A percentile compares a stretch with the other conserved stretches of the same genome.
These are phyloP conservation scores for Oceanodroma leucorhoa DNA, from an alignment of 2,797 vertebrate genomes.

Conservation along the genomic window DNA sequence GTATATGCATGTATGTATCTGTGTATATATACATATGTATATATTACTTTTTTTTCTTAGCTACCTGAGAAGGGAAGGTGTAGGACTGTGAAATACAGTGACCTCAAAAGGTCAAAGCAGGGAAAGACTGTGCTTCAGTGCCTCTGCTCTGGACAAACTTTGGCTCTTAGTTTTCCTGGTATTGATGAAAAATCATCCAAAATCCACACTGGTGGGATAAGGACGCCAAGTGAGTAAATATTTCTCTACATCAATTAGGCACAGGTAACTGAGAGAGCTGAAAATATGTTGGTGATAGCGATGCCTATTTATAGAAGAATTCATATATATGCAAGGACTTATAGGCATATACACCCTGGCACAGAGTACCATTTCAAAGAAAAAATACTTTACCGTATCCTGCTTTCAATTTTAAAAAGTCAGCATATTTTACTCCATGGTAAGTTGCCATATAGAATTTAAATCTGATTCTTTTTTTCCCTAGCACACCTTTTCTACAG, in stretches of 20 bases:
- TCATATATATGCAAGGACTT: background rate
- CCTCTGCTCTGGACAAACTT: background rate
- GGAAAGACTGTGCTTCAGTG: background rate
- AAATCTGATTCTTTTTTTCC: background rate
- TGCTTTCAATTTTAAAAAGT: background rate
- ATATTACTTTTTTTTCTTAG: background rate
- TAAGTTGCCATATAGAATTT: background rate
- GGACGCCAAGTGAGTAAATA: background rate
- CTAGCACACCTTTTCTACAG: slow-evolving; percentile 7
- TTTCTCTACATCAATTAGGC: background rate
- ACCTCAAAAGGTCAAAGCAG: background rate
- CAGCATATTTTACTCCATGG: background rate
- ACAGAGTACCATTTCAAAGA: background rate
- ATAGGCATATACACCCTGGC: background rate
- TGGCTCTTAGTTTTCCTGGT: background rate
- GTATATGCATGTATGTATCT: background rate
- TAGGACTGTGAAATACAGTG: background rate
- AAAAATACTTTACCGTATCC: background rate
- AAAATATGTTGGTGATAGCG: background rate
- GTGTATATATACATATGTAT: background rate
- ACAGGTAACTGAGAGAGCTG: background rate
- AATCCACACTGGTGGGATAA: background rate
- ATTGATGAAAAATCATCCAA: background rate
- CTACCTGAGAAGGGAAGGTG: background rate
- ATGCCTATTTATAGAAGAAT: background rate